These are phyloP conservation scores for Chionomys nivalis DNA, from an alignment of 2,113 vertebrate genomes.

Conservation along the genomic window DNA sequence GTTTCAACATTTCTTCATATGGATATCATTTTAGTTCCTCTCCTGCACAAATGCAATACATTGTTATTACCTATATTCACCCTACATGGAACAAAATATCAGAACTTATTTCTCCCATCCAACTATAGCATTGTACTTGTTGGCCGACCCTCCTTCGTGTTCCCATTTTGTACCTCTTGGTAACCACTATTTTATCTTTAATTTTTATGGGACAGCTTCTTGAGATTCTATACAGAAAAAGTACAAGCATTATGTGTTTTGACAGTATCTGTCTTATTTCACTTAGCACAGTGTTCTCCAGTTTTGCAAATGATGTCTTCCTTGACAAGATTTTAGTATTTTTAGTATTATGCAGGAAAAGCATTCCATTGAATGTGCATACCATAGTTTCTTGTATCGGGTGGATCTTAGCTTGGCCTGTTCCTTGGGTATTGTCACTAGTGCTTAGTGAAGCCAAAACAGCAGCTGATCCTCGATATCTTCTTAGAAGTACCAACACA, in stretches of 20 bases:
- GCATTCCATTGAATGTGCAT: not conserved
- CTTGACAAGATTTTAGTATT: not conserved
- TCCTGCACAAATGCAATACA: not conserved
- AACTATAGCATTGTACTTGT: not conserved
- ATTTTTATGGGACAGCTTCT: not conserved
- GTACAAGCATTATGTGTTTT: not conserved
- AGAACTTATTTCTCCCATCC: not conserved
- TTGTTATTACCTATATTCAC: not conserved
- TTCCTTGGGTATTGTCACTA: not conserved
- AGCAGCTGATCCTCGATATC: too few species aligned
- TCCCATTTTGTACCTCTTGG: not conserved
- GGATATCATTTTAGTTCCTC: not conserved
- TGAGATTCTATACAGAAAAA: not conserved
- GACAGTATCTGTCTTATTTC: not conserved
- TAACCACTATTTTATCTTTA: too few species aligned
- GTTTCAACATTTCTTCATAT: not conserved
- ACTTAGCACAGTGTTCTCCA: not conserved
- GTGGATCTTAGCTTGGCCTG: accelerated
- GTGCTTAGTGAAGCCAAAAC: not conserved
- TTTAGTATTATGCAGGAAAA: not conserved
- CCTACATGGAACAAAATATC: not conserved
- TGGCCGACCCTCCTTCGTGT: not conserved
- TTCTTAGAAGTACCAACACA: not conserved
- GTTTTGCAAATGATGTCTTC: not conserved
- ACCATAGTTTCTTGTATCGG: accelerated